Evolutionary conservation across 37 sponge, comb jelly and placozoan species (phyloP), one percentile per base, ranked within the genome.

Genomic region (Ephydatia muelleri): DNA sequence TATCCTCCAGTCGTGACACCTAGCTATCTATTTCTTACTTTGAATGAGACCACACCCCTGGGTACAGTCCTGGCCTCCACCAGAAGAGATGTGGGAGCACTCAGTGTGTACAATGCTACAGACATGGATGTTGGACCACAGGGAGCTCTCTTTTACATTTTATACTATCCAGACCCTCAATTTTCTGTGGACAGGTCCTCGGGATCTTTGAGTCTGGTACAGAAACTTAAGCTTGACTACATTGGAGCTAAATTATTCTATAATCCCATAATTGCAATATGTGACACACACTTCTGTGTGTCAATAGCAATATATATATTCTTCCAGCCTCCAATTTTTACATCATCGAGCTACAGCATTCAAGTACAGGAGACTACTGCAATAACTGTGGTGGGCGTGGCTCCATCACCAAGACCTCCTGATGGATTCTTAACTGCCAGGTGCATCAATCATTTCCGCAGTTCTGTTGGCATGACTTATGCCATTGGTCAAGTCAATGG

Each of bases 91-190:
- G 70, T 28, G 28, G 38, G 65, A 79, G 57, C 57, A 57, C 57
- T 57, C 0, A 2, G 38, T 14, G 38, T 67, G 37, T 84, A 66
- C 37, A 70, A 23, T 23, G 38, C 19, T 12, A 35, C 32, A 4
- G 89, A 83, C 69, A 38, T 25, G 22, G 92, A 91, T 84, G 65
- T 65, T 84, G 92, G 92, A 14, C 76, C 79, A 9, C 84, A 91
- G 69, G 88, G 92, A 43, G 65, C 38, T 2, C 21, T 91, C 19
- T 80, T 73, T 11, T 91, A 83, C 82, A 68, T 77, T 23, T 77
- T 91, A 4, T 21, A 57, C 1, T 57, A 16, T 11, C 57, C 57
- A 57, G 57, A 57, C 57, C 57, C 57, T 57, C 57, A 57, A 14
- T 57, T 57, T 21, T 57, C 57, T 57, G 57, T 49, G 72, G 83